A percentile compares a stretch with the other conserved stretches of the same genome.
These are phyloP conservation scores for Xerus inauris DNA, from an alignment of 2,113 vertebrate species.

Conservation along the genomic window DNA sequence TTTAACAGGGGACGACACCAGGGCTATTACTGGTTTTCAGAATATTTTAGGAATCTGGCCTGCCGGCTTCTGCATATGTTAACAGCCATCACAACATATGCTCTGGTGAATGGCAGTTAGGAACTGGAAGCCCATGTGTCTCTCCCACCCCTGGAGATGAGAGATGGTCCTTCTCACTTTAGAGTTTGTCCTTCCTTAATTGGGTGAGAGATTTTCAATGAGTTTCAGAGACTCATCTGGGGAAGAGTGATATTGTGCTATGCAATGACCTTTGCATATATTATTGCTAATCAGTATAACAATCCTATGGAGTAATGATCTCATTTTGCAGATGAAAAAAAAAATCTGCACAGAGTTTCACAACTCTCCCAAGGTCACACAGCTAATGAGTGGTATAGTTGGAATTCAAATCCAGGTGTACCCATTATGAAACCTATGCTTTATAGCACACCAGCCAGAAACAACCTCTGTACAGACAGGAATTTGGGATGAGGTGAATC, in stretches of 20 bases:
- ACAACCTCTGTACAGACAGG: not conserved
- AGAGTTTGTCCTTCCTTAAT: not conserved
- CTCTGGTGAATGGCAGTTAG: not conserved
- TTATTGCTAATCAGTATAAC: not conserved
- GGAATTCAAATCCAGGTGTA: not conserved
- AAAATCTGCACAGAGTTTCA: not conserved
- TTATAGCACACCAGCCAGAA: not conserved
- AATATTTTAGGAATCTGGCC: slow-evolving; percentile 86
- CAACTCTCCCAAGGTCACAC: not conserved
- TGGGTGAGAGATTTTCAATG: not conserved
- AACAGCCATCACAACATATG: slow-evolving; percentile 82
- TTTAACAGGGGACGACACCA: slow-evolving; percentile 84
- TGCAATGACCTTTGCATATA: not conserved
- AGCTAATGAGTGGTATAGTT: not conserved
- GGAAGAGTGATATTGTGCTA: not conserved
- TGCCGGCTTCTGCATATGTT: slow-evolving; percentile 83
- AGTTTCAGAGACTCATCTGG: not conserved
- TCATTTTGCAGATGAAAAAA: not conserved
- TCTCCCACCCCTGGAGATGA: not conserved
- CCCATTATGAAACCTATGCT: not conserved
- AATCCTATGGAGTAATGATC: not conserved
- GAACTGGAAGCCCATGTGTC: fast-evolving
- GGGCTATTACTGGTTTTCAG: slow-evolving; percentile 86
- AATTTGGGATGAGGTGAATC: not conserved
- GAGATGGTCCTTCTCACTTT: slow-evolving; percentile 2